Evolutionary conservation across 2,797 vertebrate genomes (phyloP).

Genomic region (Poecilia velifera): DNA sequence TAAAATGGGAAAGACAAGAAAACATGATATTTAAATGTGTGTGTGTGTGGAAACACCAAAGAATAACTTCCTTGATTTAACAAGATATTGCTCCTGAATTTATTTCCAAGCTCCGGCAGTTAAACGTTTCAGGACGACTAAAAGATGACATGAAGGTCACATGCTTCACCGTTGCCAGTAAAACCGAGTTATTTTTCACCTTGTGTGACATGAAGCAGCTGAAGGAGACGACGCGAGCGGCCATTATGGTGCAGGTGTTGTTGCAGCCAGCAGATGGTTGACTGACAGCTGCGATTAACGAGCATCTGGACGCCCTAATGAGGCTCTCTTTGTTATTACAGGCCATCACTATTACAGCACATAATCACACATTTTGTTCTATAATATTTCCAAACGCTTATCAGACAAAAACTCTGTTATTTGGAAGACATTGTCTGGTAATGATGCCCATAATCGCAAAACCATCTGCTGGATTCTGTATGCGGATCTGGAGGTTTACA

Average conservation of each 20-base stretch:
- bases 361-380: not conserved
- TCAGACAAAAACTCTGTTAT: not conserved
- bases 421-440: not conserved
- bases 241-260: slow-evolving; percentile 7
- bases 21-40: no score
- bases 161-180: not conserved
- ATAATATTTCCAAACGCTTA: not conserved
- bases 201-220: not conserved
- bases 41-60: no score
- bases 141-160: not conserved
- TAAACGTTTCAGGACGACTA: not conserved
- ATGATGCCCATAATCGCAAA: not conserved
- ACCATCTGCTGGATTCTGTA: not conserved
- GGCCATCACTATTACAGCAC: not conserved
- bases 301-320: not conserved
- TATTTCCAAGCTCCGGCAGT: no score
- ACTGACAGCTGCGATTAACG: not conserved
- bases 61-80: no score
- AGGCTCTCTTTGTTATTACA: not conserved
- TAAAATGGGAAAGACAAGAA: no score
- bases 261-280: slow-evolving; percentile 7
- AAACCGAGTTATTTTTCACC: not conserved
- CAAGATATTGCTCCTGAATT: no score
- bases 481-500: not conserved
- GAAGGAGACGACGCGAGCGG: not conserved